A percentile compares a stretch with the other conserved stretches of the same genome.
phyloP scores from a whole-genome alignment of 1,140 invertebrate genomes.

The Phenacoccus solenopsis region DNA sequence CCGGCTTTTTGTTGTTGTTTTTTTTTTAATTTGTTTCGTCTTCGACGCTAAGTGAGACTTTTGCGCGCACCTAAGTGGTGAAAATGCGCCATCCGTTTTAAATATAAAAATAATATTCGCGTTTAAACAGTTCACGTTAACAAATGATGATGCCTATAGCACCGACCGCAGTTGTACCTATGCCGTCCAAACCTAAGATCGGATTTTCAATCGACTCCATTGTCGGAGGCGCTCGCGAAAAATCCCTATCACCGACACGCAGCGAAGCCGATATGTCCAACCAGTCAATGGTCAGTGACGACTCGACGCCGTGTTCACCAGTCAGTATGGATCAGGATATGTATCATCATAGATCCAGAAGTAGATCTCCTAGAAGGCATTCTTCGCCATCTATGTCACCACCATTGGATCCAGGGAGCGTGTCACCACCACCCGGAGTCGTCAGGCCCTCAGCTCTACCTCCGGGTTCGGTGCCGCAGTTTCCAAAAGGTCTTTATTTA shows the following conservation, averaged over 20 bases:
- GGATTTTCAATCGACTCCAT: slow-evolving; percentile 92
- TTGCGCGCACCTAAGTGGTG: too few species aligned
- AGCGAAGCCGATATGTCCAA: slow-evolving; percentile 32
- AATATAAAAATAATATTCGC: too few species aligned
- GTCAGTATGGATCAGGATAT: slow-evolving; percentile 23
- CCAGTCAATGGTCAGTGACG: slow-evolving; percentile 21
- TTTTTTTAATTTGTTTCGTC: neutral
- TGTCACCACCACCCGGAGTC: slow-evolving; percentile 28
- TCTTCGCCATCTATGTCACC: slow-evolving; percentile 40
- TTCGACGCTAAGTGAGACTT: too few species aligned
- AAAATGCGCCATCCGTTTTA: too few species aligned
- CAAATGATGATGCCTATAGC: slow-evolving; percentile 13
- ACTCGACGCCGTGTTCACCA: slow-evolving; percentile 46
- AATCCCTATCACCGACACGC: slow-evolving; percentile 30
- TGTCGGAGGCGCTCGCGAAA: slow-evolving; percentile 49
- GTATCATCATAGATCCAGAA: slow-evolving; percentile 46
- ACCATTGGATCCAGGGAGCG: slow-evolving; percentile 28
- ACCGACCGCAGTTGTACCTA: slow-evolving; percentile 48
- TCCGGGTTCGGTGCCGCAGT: slow-evolving; percentile 20
- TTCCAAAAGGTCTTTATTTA: slow-evolving; percentile 28
- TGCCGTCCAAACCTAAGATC: slow-evolving; percentile 79
- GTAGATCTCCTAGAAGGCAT: slow-evolving; percentile 51
- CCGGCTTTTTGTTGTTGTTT: neutral
- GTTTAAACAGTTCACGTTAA: neutral
- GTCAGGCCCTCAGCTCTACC: slow-evolving; percentile 25